A percentile compares a stretch with the other conserved stretches of the same genome.
phyloP scores from a whole-genome alignment of 2,113 vertebrate species.

The Melanerpes aurifrons region DNA sequence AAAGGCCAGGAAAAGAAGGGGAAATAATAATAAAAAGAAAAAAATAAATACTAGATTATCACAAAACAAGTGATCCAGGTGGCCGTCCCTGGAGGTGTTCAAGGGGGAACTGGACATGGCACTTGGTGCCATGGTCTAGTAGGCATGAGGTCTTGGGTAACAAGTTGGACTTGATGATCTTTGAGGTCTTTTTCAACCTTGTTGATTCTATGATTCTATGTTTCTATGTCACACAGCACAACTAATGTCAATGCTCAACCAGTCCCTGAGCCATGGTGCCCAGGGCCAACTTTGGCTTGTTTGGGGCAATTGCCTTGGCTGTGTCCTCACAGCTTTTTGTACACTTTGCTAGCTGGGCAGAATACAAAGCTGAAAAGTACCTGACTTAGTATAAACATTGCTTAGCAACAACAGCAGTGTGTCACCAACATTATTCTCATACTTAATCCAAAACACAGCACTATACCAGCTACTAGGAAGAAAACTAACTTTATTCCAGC shows the following conservation, averaged over 20 bases:
- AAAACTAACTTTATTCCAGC: not conserved
- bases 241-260: not conserved
- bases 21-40: not conserved
- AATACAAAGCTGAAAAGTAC: not conserved
- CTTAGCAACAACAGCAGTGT: not conserved
- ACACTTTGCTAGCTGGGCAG: not conserved
- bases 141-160: no score
- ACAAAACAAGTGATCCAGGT: not conserved
- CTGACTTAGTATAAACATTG: not conserved
- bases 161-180: no score
- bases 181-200: no score
- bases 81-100: no score
- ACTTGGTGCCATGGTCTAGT: no score
- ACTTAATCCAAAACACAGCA: not conserved
- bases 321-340: not conserved
- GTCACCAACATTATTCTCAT: not conserved
- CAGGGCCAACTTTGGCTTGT: not conserved
- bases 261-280: not conserved
- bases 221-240: not conserved
- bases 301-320: not conserved
- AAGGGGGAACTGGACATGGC: no score
- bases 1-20: not conserved
- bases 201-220: no score
- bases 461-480: not conserved
- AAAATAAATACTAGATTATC: not conserved